Evolutionary conservation across 2,113 vertebrate species (phyloP), one percentile per base, ranked within the genome.

Genomic region (Butorides virescens): DNA sequence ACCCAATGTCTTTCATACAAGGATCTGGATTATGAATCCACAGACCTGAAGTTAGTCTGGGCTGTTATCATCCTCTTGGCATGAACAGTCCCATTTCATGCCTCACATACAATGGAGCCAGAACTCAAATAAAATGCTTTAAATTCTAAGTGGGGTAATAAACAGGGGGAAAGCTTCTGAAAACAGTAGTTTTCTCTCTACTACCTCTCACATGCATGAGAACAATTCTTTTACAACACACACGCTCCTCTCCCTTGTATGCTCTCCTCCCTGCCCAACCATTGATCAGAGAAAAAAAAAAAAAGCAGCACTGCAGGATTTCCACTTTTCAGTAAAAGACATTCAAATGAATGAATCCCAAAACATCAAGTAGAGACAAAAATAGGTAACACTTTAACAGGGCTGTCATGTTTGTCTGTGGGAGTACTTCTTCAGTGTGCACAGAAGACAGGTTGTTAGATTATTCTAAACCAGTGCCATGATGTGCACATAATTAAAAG

Each of bases 161-260:
- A 87, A 65, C 11, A n/a, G 15, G 19, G 10, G 6, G 18, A 15
- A 49, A 55, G 13, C 22, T 27, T 72, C 55, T 65, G 59, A 73
- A 78, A 23, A 5, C 7, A 2, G 7, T n/a, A 15, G 15, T 62
- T 68, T 91, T 55, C 27, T 39, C 59, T 53, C 59, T 50, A 52
- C 26, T 42, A 53, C n/a, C 25, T 59, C 46, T 63, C 36, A 49
- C 4, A 12, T 8, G 6, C 36, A 32, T 2, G 5, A 56, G 44
- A 71, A 37, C 21, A 71, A 46, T 11, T 56, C 7, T 21, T 63
- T 11, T 36, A 23, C 75, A 65, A 34, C 4, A 26, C 29, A 71
- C 15, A 8, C 0, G 0, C 18, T 61, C 15, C 21, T 82, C 52
- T 37, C 34, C n/a, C 7, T 4, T 30, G 22, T 11, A 26, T 0